phyloP scores from a whole-genome alignment of 2,797 vertebrate species.

The Pogoniulus pusillus region DNA sequence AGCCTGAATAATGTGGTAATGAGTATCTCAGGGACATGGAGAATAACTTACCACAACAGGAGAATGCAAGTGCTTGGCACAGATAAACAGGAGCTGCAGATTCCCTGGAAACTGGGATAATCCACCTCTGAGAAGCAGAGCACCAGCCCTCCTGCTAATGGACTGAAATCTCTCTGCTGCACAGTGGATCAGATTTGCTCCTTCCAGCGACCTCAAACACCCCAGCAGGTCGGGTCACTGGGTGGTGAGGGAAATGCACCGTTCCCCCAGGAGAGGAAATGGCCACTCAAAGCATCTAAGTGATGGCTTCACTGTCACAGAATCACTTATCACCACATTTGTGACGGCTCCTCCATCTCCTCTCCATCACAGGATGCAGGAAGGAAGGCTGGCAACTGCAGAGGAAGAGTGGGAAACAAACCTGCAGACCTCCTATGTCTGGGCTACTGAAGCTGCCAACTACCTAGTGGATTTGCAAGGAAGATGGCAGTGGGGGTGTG shows the following conservation, averaged over 20 bases:
- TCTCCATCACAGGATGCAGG: background rate
- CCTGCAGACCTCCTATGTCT: background rate
- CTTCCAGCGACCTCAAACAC: background rate
- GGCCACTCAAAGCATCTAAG: background rate
- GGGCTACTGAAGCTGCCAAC: background rate
- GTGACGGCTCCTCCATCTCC: background rate
- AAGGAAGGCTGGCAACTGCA: slow-evolving; percentile 11
- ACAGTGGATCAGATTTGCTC: background rate
- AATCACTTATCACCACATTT: background rate
- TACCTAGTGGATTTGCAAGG: background rate
- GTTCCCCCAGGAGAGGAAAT: background rate
- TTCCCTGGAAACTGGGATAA: slow-evolving; percentile 42
- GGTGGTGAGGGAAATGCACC: background rate
- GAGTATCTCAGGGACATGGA: slow-evolving; percentile 33
- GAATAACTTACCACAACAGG: slow-evolving; percentile 20
- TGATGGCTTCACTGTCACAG: background rate
- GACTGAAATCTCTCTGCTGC: background rate
- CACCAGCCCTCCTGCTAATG: background rate
- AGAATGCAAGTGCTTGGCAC: slow-evolving; percentile 8
- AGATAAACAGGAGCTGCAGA: slow-evolving; percentile 9
- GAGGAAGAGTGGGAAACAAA: background rate
- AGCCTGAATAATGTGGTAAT: slow-evolving; percentile 43
- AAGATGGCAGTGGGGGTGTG: background rate
- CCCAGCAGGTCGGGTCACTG: background rate
- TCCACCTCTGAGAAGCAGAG: slow-evolving; percentile 17